phyloP scores from a whole-genome alignment of 1,140 invertebrate genomes.

The Prorops nasuta region DNA sequence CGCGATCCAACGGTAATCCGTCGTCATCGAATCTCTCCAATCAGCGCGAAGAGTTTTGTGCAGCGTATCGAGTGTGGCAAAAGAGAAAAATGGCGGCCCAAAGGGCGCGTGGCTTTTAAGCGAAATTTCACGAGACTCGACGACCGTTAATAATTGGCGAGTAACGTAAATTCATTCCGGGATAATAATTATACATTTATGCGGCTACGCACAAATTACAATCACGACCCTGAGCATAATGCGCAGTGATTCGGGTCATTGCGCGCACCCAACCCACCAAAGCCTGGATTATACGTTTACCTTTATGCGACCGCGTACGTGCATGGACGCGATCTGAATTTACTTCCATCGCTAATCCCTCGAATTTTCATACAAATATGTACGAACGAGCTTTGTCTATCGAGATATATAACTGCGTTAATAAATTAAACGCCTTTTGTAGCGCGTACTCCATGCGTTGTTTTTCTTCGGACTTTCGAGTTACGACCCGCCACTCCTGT shows the following conservation, averaged over 20 bases:
- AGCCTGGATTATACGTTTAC: constrained; percentile 41
- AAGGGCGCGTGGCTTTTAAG: no score
- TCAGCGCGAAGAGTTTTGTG: no score
- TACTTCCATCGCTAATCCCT: neutral
- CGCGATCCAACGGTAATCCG: no score
- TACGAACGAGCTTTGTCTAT: neutral
- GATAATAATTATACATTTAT: constrained; percentile 51
- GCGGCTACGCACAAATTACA: constrained; percentile 47
- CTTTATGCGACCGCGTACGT: constrained; percentile 19
- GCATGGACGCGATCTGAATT: neutral
- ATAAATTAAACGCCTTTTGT: neutral
- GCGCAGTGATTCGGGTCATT: constrained; percentile 44
- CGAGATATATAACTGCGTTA: neutral
- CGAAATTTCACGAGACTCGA: constrained; percentile 4
- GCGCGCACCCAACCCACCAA: constrained; percentile 20
- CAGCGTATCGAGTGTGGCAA: no score
- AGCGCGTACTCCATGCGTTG: neutral
- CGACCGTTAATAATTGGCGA: constrained; percentile 41
- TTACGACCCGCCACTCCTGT: neutral
- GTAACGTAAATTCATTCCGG: constrained; percentile 46
- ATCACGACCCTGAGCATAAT: constrained; percentile 43
- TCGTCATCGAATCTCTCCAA: no score
- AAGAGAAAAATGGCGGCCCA: no score
- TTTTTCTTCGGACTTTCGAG: neutral
- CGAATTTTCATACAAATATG: neutral